Conservation (phyloP, 2,797 vertebrate species). For the Gymnothorax javanicus region DNA sequence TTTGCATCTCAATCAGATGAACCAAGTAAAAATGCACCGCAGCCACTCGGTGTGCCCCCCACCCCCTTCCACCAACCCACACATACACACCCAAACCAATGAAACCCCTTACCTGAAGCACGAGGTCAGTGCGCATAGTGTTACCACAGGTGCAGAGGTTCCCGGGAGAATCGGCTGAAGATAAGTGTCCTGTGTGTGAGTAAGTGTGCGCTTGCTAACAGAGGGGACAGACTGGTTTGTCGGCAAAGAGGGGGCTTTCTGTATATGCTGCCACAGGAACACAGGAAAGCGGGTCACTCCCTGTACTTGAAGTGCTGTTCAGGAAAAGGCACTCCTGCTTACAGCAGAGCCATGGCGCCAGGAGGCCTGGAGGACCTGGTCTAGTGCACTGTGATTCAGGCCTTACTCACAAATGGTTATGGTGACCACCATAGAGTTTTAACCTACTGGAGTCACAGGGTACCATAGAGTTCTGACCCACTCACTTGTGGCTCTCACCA, state of each 20-base stretch:
- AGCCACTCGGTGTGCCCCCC: too few relatives aligned
- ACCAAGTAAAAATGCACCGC: not conserved
- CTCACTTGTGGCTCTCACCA: too few relatives aligned
- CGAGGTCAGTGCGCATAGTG: not conserved
- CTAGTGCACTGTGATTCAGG: not conserved
- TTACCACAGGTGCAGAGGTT: not conserved
- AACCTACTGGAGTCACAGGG: not conserved
- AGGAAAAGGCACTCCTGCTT: conserved; percentile 17
- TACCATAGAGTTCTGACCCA: not conserved
- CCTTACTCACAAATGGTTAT: not conserved
- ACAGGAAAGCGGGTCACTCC: conserved; percentile 26
- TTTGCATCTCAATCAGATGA: not conserved
- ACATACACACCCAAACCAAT: not conserved
- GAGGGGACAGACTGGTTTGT: not conserved
- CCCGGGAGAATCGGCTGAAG: not conserved
- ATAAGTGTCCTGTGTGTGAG: not conserved
- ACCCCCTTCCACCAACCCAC: too few relatives aligned
- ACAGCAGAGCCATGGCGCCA: not conserved
- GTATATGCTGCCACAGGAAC: conserved; percentile 1
- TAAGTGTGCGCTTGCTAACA: not conserved
- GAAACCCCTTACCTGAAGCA: not conserved
- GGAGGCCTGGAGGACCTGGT: not conserved
- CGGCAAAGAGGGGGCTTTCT: not conserved
- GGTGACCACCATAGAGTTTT: not conserved
- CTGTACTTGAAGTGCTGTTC: conserved; percentile 1